These are phyloP conservation scores for Leptinotarsa haldemani DNA, from an alignment of 2,888 invertebrate genomes.

Conservation along the genomic window DNA sequence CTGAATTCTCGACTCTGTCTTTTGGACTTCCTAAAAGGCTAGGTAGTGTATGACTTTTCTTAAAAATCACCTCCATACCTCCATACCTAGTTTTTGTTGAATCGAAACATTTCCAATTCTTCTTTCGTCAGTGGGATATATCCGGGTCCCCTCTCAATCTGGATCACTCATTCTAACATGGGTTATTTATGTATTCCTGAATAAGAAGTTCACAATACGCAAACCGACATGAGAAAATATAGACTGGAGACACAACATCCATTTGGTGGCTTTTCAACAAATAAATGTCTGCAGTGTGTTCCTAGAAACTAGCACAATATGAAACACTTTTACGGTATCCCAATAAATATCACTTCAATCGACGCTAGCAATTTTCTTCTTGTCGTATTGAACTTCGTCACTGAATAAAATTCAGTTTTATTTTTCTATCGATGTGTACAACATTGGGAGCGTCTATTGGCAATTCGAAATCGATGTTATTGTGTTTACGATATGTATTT, in stretches of 20 bases:
- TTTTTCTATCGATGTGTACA: conserved; percentile 20
- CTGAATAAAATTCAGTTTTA: conserved; percentile 48
- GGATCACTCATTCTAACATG: neutral
- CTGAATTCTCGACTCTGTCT: too few species aligned
- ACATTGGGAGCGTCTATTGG: conserved; percentile 4
- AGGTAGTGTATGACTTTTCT: too few species aligned
- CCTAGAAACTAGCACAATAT: conserved; percentile 40
- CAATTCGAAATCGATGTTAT: neutral
- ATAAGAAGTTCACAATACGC: conserved; percentile 29
- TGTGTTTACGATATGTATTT: conserved; percentile 4
- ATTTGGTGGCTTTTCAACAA: conserved; percentile 28
- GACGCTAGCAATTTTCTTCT: conserved; percentile 48
- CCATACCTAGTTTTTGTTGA: too few species aligned
- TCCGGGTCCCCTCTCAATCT: neutral
- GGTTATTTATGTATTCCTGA: conserved; percentile 18
- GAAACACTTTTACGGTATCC: conserved; percentile 42
- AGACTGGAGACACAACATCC: conserved; percentile 21
- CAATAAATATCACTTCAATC: conserved; percentile 51
- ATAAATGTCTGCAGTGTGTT: conserved; percentile 41
- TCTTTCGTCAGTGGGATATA: too few species aligned
- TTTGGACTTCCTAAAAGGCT: too few species aligned
- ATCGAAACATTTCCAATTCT: too few species aligned
- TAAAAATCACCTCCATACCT: too few species aligned
- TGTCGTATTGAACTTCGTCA: conserved; percentile 50
- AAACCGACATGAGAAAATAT: conserved; percentile 31